Evolutionary conservation across 2,797 vertebrate species (phyloP), one percentile per base, ranked within the genome.

Genomic region (Gouania willdenowi): DNA sequence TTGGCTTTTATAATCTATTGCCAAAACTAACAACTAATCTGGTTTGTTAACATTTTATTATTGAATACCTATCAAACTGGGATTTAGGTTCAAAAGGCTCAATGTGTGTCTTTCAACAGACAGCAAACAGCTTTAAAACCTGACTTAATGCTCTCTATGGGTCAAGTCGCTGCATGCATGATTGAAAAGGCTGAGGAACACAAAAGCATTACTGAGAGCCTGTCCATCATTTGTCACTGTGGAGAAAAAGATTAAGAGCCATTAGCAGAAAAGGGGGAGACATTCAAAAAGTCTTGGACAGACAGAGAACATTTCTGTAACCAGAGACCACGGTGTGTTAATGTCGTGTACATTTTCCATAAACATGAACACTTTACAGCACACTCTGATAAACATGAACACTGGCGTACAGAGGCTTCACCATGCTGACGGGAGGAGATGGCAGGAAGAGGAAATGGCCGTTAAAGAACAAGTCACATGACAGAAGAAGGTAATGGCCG

Each of bases 331-430:
- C 69, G 65, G 68, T 24, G 46, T 57, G 70, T 70, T 69, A 68
- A 75, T 61, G 72, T 41, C 50, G 27, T 47, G 11, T 79, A 79
- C 70, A 74, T 75, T 71, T n/a, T 82, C 77, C 82, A 86, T 77
- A 59, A 77, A 91, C 86, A 89, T 83, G 83, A 87, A 87, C 83
- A 88, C 84, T 83, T 70, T 85, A 86, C 75, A 65, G 79, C 88
- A 84, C 85, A 78, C 72, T 78, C 77, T 84, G 82, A 84, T 77
- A 61, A 85, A 90, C 86, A 89, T 87, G 84, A 89, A 87, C 83
- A 88, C 84, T 85, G 79, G n/a, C 72, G 87, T 91, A 91, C 84
- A 86, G 87, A 68, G 69, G 91, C 87, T 92, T 89, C 89, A 92
- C 91, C 88, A 85, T 91, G 86, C 87, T 84, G 87, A 93, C 82